Percentiles rank a stretch among this genome's conserved stretches.
These are phyloP conservation scores for Nephrotoma guestfalica DNA, from an alignment of 2,888 invertebrate genomes.

Conservation along the genomic window DNA sequence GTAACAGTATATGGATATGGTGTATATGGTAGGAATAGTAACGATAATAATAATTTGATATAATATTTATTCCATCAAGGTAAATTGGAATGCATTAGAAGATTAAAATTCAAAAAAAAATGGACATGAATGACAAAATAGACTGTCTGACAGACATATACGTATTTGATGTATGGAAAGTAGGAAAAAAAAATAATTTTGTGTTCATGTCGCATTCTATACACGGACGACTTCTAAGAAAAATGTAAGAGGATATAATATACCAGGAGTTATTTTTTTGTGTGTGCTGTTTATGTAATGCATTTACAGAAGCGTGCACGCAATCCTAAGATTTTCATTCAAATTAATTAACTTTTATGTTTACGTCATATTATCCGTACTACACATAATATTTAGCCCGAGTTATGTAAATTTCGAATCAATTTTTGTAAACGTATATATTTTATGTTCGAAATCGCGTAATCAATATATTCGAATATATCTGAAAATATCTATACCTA, in stretches of 20 bases:
- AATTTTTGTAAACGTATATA: background rate
- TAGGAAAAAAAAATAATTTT: background rate
- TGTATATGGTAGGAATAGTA: background rate
- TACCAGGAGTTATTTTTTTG: background rate
- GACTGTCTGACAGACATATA: slow-evolving; percentile 1
- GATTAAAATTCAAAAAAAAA: slow-evolving; percentile 12
- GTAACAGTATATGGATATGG: background rate
- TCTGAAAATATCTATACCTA: background rate
- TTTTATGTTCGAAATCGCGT: background rate
- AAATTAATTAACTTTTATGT: background rate
- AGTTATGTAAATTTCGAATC: background rate
- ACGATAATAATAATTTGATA: background rate
- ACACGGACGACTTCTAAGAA: background rate
- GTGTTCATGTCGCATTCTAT: background rate
- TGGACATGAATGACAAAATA: slow-evolving; percentile 4
- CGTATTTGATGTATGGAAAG: background rate
- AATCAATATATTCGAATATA: background rate
- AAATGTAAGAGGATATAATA: background rate
- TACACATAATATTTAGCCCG: background rate
- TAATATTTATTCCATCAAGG: slow-evolving; percentile 3
- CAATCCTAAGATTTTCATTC: background rate
- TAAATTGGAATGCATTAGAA: slow-evolving; percentile 13
- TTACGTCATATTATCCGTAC: background rate
- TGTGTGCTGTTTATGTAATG: background rate
- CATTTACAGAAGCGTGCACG: background rate